Evolutionary conservation across 2,888 invertebrate species (phyloP), one percentile per base, ranked within the genome.

Genomic region (Tholera decimalis): DNA sequence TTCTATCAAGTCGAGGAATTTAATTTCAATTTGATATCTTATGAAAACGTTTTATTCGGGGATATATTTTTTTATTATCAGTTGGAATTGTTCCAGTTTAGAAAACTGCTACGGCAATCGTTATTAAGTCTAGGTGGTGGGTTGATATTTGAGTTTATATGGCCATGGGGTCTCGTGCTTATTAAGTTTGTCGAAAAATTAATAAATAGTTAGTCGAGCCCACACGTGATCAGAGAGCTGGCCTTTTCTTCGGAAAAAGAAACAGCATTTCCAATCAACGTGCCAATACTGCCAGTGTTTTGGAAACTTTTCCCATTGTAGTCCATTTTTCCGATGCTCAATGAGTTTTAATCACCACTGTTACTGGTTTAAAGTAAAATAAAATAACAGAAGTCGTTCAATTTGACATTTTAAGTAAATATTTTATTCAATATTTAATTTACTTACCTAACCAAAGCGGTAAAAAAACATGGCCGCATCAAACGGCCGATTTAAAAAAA

Each of bases 401-500:
- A n/a, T n/a, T n/a, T n/a, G n/a, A n/a, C n/a, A n/a, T n/a, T n/a
- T n/a, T n/a, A n/a, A n/a, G n/a, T n/a, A n/a, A n/a, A 39, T 51
- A 2, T 35, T 28, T 35, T 54, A 41, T 72, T 46, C 5, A 55
- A 63, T 39, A 43, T 28, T 13, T 43, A 57, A 56, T 55, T 71
- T 53, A 77, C 49, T 71, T 56, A 41, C 11, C 41, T 1, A 22
- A 53, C 39, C 4, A 51, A 51, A 55, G 55, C 18, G n/a, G 8
- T 59, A 20, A 50, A 73, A 57, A 56, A 77, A 55, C 41, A 58
- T 53, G 67, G 26, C 58, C 37, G 33, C 69, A 20, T 13, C 47
- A 62, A 72, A 64, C 60, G 53, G 49, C 54, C 62, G 24, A 73
- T 71, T 46, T 26, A 73, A 83, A 64, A 39, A 74, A 80, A 60